These are phyloP conservation scores for Eupithecia centaureata DNA, from an alignment of 2,888 invertebrate genomes.

Conservation along the genomic window DNA sequence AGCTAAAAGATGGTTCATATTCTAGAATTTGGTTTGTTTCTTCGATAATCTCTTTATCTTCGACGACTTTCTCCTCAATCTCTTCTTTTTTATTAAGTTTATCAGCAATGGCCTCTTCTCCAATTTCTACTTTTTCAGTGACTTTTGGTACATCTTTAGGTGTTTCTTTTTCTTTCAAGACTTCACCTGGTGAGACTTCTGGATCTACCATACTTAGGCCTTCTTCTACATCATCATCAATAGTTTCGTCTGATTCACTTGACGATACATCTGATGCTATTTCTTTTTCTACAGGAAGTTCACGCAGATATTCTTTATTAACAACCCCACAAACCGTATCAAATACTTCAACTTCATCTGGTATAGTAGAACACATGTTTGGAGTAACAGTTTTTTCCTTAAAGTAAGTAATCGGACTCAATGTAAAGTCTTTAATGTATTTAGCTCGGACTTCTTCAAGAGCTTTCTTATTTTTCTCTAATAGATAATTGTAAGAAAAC, in stretches of 20 bases:
- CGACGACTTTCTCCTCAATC: not conserved
- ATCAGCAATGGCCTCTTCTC: not conserved
- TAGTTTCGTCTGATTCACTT: conserved; percentile 20
- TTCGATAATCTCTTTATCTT: not conserved
- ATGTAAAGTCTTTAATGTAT: conserved; percentile 25
- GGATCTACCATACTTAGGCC: not conserved
- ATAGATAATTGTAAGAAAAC: conserved; percentile 48
- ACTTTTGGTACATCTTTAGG: not conserved
- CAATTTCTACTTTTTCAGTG: not conserved
- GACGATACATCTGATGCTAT: not conserved
- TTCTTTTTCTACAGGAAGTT: conserved; percentile 1
- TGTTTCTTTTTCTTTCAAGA: not conserved
- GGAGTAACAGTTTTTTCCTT: conserved; percentile 8
- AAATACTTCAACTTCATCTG: not conserved
- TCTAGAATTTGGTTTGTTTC: conserved; percentile 11
- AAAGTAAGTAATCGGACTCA: conserved; percentile 8
- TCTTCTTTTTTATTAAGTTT: not conserved
- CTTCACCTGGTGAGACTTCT: not conserved
- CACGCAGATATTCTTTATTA: not conserved
- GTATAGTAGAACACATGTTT: not conserved
- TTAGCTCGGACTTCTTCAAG: conserved; percentile 31
- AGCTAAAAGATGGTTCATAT: conserved; percentile 12
- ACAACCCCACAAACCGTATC: not conserved
- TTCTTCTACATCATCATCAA: conserved; percentile 7
- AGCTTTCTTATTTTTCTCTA: conserved; percentile 21